phyloP scores from a whole-genome alignment of 92 coral and sea anemone genomes.

The Bergia sp. region DNA sequence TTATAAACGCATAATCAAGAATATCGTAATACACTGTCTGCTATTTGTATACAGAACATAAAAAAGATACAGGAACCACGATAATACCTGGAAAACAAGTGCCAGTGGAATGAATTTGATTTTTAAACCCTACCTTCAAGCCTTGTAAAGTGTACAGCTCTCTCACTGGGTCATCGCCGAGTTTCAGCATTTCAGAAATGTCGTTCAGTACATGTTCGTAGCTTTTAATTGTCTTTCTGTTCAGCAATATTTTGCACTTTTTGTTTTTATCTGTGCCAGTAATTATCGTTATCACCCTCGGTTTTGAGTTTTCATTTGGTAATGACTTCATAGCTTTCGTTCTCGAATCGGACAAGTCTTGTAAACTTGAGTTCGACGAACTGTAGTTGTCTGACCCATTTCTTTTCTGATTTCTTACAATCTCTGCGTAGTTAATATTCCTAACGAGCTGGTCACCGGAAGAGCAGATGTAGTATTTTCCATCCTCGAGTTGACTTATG shows the following conservation, averaged over 20 bases:
- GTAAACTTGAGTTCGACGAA: conserved; percentile 33
- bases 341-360: conserved; percentile 54
- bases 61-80: background rate
- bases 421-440: conserved; percentile 63
- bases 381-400: conserved; percentile 31
- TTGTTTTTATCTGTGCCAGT: conserved; percentile 58
- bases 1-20: background rate
- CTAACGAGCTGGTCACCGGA: conserved; percentile 83
- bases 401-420: conserved; percentile 40
- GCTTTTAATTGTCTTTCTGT: conserved; percentile 78
- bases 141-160: conserved; percentile 68
- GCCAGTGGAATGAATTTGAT: background rate
- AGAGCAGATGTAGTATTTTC: conserved; percentile 75
- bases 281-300: conserved; percentile 70
- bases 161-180: conserved; percentile 51
- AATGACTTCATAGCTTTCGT: conserved; percentile 54
- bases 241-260: conserved; percentile 74
- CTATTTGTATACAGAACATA: background rate
- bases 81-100: background rate
- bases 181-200: conserved; percentile 82
- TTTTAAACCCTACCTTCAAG: conserved; percentile 51
- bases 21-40: background rate
- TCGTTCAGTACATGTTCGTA: conserved; percentile 76
- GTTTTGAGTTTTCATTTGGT: conserved; percentile 55
- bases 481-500: conserved; percentile 74